These are phyloP conservation scores for Anas flavirostris DNA, from an alignment of 2,797 vertebrate species.

Conservation along the genomic window DNA sequence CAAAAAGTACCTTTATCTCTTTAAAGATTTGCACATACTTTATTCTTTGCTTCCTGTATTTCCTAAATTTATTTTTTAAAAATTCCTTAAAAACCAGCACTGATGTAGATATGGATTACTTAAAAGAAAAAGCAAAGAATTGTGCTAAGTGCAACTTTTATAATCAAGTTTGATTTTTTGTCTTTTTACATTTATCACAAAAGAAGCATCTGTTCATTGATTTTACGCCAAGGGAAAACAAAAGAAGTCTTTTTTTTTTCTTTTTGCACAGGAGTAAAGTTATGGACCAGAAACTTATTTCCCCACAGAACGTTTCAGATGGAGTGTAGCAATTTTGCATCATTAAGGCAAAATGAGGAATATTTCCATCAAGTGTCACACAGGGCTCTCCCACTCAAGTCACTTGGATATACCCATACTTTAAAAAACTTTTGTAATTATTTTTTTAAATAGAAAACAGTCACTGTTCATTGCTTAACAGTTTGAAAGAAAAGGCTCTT, in stretches of 20 bases:
- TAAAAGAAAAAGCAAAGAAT: slow-evolving; percentile 54
- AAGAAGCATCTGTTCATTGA: slow-evolving; percentile 62
- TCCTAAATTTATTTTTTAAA: background rate
- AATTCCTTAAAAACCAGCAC: slow-evolving; percentile 19
- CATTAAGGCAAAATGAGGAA: slow-evolving; percentile 74
- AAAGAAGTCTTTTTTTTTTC: slow-evolving; percentile 47
- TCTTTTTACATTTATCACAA: slow-evolving; percentile 71
- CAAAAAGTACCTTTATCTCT: background rate
- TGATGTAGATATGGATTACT: slow-evolving; percentile 17
- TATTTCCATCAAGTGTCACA: slow-evolving; percentile 52
- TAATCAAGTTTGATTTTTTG: slow-evolving; percentile 58
- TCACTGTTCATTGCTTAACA: slow-evolving; percentile 59
- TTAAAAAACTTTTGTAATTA: slow-evolving; percentile 63
- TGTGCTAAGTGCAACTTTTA: slow-evolving; percentile 77
- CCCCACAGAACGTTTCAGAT: slow-evolving; percentile 61
- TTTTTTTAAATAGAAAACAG: slow-evolving; percentile 59
- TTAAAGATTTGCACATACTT: slow-evolving; percentile 16
- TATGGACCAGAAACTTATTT: slow-evolving; percentile 50
- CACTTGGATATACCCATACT: slow-evolving; percentile 6
- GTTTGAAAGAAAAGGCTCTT: slow-evolving; percentile 64
- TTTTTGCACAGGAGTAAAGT: slow-evolving; percentile 72
- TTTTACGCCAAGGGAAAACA: slow-evolving; percentile 66
- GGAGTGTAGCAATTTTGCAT: slow-evolving; percentile 75
- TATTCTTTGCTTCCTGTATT: slow-evolving; percentile 57
- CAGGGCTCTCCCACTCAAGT: slow-evolving; percentile 49